These are phyloP conservation scores for Mus minutoides DNA, from an alignment of 2,797 vertebrate genomes.

Conservation along the genomic window DNA sequence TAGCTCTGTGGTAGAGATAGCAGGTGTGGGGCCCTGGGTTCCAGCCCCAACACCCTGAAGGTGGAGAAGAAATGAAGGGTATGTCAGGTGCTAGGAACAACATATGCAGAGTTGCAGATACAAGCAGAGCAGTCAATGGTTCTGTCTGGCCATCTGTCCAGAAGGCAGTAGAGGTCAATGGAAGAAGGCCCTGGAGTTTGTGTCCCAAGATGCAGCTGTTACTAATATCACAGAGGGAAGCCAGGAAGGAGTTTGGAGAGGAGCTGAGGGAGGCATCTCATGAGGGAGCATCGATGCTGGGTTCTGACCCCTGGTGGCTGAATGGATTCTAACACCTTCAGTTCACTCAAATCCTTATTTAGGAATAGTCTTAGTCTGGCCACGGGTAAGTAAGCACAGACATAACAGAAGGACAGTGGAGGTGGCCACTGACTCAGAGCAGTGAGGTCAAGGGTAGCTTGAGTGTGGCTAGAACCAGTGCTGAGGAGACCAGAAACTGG, in stretches of 20 bases:
- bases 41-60: too few species aligned
- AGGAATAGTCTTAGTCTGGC: neutral
- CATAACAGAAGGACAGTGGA: neutral
- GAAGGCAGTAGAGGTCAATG: rapidly evolving
- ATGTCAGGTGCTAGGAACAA: neutral
- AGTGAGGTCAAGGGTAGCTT: neutral
- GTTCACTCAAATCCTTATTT: neutral
- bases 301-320: neutral
- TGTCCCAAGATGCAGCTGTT: neutral
- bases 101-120: neutral
- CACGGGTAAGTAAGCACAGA: too few species aligned
- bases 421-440: neutral
- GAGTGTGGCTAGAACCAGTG: neutral
- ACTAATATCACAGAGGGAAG: neutral
- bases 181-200: neutral
- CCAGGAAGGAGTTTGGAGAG: rapidly evolving
- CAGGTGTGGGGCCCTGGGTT: neutral
- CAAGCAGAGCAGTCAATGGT: rapidly evolving
- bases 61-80: neutral
- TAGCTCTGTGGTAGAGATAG: neutral
- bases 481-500: neutral
- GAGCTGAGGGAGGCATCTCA: neutral
- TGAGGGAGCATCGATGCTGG: neutral
- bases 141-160: neutral
- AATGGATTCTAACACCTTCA: neutral